Percentiles rank a stretch among this genome's conserved stretches.
phyloP scores from a whole-genome alignment of 1,140 invertebrate species.

The Pseudomyrmex cubaensis region DNA sequence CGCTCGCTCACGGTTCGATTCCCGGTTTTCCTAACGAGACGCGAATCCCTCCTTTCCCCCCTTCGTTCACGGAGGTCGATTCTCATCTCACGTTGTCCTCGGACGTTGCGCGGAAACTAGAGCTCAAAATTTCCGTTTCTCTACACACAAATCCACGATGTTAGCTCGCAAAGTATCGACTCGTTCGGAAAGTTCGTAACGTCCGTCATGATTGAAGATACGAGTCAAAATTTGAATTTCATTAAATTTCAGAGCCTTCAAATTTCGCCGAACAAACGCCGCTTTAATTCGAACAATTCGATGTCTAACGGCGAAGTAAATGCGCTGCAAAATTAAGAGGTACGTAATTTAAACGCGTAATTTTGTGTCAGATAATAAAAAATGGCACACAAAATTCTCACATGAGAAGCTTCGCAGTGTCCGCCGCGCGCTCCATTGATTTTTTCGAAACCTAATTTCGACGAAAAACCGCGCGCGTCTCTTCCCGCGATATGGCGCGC shows the following conservation, averaged over 20 bases:
- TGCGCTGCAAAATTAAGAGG: too few species aligned
- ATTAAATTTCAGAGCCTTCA: too few species aligned
- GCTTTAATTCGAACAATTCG: too few species aligned
- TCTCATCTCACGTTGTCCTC: background rate
- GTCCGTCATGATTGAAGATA: too few species aligned
- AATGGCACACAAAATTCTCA: background rate
- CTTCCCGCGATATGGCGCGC: background rate
- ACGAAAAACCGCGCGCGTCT: background rate
- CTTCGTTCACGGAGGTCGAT: background rate
- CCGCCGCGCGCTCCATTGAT: background rate
- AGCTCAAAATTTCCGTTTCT: background rate
- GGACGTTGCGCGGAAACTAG: background rate
- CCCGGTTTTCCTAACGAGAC: slow-evolving; percentile 21
- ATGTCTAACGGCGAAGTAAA: too few species aligned
- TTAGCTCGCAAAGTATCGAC: too few species aligned
- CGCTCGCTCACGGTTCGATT: background rate
- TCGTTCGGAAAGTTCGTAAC: too few species aligned
- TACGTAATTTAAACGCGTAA: too few species aligned
- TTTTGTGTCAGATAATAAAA: background rate
- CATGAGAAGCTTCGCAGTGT: background rate
- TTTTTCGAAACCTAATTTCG: slow-evolving; percentile 5
- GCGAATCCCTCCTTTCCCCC: background rate
- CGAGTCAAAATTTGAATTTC: too few species aligned
- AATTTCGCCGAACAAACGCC: too few species aligned
- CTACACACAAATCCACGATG: background rate